Evolutionary conservation across 2,797 vertebrate genomes (phyloP).

Genomic region (Columba guinea): DNA sequence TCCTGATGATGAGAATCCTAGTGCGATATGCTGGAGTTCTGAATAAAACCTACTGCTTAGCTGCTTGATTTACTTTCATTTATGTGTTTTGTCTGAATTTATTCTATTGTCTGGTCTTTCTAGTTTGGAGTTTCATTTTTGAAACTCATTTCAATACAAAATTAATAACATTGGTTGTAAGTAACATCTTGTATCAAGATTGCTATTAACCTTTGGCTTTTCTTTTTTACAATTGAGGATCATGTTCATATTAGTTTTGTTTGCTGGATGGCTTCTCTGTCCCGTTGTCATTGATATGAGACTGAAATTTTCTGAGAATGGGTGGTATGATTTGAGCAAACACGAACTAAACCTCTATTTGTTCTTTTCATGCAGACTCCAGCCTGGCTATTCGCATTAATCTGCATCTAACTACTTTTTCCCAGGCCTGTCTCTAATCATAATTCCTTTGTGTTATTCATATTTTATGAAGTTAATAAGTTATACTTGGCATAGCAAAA

Average conservation of each 20-base stretch:
- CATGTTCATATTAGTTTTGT: background rate
- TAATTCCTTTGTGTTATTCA: background rate
- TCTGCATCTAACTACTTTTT: background rate
- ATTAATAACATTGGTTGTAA: background rate
- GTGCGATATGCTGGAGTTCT: background rate
- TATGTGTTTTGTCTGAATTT: background rate
- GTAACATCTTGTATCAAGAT: background rate
- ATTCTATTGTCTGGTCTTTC: background rate
- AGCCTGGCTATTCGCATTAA: background rate
- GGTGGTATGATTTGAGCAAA: background rate
- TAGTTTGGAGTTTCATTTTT: background rate
- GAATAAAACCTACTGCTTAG: background rate
- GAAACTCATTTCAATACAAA: background rate
- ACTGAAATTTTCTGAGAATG: background rate
- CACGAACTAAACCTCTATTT: background rate
- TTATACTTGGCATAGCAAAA: background rate
- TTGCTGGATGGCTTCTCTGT: background rate
- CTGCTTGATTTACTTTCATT: background rate
- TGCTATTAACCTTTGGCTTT: background rate
- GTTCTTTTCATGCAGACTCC: background rate
- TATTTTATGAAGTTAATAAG: background rate
- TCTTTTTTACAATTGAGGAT: background rate
- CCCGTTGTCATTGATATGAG: background rate
- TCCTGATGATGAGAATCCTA: background rate
- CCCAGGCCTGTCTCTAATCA: background rate